phyloP scores from a whole-genome alignment of 2,113 vertebrate species.

The Ibidorhyncha struthersii region DNA sequence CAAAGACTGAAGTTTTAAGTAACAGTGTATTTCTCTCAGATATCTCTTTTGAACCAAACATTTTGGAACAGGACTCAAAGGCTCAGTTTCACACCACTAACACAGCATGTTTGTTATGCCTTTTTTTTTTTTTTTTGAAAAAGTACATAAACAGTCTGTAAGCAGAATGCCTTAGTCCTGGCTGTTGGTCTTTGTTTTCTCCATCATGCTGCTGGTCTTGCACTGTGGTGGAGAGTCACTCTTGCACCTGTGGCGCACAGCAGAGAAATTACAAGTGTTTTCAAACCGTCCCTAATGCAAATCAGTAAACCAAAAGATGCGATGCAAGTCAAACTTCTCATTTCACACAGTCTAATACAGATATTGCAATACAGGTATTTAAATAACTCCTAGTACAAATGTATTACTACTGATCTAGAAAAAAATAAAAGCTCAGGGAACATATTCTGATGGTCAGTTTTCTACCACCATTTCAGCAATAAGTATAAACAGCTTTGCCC shows the following conservation, averaged over 20 bases:
- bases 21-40: rapidly evolving
- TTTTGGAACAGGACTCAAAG: too few relatives aligned
- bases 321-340: not conserved
- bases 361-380: not conserved
- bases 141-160: not conserved
- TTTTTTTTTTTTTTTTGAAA: not conserved
- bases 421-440: not conserved
- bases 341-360: not conserved
- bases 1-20: too few relatives aligned
- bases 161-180: rapidly evolving
- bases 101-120: rapidly evolving
- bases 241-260: not conserved
- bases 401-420: not conserved
- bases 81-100: too few relatives aligned
- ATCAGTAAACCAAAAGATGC: not conserved
- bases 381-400: not conserved
- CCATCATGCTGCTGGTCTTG: not conserved
- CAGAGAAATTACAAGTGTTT: not conserved
- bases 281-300: not conserved
- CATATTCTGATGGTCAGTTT: not conserved
- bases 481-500: not conserved
- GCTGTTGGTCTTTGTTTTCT: rapidly evolving
- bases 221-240: not conserved
- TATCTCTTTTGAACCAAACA: too few relatives aligned
- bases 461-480: not conserved